A percentile compares a stretch with the other conserved stretches of the same genome.
phyloP scores from a whole-genome alignment of 2,888 invertebrate genomes.

The Melipona beecheii region DNA sequence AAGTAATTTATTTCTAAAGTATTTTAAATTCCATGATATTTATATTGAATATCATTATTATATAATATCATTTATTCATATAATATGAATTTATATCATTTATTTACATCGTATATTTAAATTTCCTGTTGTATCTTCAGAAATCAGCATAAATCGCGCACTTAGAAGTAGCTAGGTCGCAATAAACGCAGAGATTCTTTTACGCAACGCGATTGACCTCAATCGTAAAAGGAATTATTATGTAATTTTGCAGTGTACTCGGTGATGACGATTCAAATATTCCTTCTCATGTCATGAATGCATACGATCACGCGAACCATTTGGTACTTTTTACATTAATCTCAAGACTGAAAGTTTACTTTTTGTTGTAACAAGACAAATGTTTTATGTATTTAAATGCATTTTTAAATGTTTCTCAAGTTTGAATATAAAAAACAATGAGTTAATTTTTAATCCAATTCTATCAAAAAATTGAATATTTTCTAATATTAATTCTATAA shows the following conservation, averaged over 20 bases:
- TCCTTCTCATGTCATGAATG: slow-evolving; percentile 46
- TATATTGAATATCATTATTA: neutral
- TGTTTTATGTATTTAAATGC: neutral
- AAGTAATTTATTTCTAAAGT: neutral
- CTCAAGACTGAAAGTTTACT: neutral
- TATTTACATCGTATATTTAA: neutral
- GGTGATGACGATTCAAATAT: slow-evolving; percentile 41
- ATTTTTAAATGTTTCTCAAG: neutral
- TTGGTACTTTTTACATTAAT: neutral
- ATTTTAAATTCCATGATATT: neutral
- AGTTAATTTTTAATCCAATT: too few relatives aligned
- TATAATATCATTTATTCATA: neutral
- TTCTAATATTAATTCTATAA: neutral
- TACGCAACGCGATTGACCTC: slow-evolving; percentile 71
- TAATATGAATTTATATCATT: neutral
- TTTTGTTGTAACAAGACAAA: neutral
- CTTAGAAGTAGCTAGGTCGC: slow-evolving; percentile 16
- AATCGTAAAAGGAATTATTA: slow-evolving; percentile 73
- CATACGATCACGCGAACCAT: slow-evolving; percentile 33
- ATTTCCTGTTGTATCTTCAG: neutral
- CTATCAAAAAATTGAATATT: too few relatives aligned
- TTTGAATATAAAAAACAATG: neutral
- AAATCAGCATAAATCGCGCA: slow-evolving; percentile 2
- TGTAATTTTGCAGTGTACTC: slow-evolving; percentile 67
- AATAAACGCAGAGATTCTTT: slow-evolving; percentile 43